Percentiles rank a stretch among this genome's conserved stretches.
Evolutionary conservation across 2,888 invertebrate genomes (phyloP).

Genomic region (Synergus japonicus): DNA sequence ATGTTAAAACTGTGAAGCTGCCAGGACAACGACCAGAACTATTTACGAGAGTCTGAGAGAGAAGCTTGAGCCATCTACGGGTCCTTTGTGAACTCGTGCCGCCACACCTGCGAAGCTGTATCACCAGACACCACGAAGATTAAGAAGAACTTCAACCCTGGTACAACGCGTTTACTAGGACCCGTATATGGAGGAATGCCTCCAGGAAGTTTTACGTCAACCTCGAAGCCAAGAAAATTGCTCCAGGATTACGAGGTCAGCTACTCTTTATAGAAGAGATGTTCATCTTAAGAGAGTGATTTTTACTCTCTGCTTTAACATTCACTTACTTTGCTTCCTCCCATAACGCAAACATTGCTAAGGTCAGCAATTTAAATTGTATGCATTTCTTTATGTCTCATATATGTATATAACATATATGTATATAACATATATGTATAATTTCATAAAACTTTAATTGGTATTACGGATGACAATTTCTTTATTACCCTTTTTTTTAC

Average conservation of each 20-base stretch:
- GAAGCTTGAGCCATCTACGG: conserved; percentile 65
- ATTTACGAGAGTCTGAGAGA: conserved; percentile 55
- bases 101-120: conserved; percentile 66
- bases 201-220: conserved; percentile 62
- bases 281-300: conserved; percentile 17
- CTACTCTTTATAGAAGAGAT: conserved; percentile 21
- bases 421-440: too few relatives aligned
- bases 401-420: too few relatives aligned
- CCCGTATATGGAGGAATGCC: conserved; percentile 58
- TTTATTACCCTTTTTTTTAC: not conserved
- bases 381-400: too few relatives aligned
- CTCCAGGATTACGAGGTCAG: conserved; percentile 41
- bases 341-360: not conserved
- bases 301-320: not conserved
- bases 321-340: conserved; percentile 9
- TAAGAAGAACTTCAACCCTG: conserved; percentile 18
- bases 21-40: conserved; percentile 49
- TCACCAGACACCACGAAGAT: conserved; percentile 42
- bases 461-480: too few relatives aligned
- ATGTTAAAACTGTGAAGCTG: conserved; percentile 30
- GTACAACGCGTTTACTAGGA: conserved; percentile 1
- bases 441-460: too few relatives aligned
- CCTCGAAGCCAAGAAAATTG: conserved; percentile 46
- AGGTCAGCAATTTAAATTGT: not conserved
- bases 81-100: conserved; percentile 64